Conservation (phyloP, 1,140 invertebrate species). For the Adelges cooleyi region DNA sequence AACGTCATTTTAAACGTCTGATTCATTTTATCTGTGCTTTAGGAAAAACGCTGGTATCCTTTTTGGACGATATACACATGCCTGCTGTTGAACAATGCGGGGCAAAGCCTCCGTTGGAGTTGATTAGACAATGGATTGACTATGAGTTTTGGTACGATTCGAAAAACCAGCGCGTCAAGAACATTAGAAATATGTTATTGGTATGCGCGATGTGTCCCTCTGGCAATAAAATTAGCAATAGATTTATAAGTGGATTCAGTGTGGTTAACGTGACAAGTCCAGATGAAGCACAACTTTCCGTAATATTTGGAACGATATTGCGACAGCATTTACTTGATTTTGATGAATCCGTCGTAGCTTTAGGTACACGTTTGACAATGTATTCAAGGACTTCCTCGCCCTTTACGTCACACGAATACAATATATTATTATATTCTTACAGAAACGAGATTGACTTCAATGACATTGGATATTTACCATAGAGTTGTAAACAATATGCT, state of each 20-base stretch:
- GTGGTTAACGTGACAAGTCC: background rate
- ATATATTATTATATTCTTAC: background rate
- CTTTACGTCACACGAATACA: no score
- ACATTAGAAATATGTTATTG: slow-evolving; percentile 2
- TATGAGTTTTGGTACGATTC: slow-evolving; percentile 88
- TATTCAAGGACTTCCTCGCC: no score
- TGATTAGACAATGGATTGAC: slow-evolving; percentile 85
- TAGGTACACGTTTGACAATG: background rate
- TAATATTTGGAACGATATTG: background rate
- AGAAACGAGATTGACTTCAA: slow-evolving; percentile 61
- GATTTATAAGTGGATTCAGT: background rate
- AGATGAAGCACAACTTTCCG: background rate
- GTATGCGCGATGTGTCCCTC: background rate
- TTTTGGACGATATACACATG: slow-evolving; percentile 73
- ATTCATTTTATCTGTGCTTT: background rate
- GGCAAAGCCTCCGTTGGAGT: slow-evolving; percentile 81
- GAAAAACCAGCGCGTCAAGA: slow-evolving; percentile 38
- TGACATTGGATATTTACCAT: slow-evolving; percentile 74
- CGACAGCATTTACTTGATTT: background rate
- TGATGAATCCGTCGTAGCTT: background rate
- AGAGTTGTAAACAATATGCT: slow-evolving; percentile 59
- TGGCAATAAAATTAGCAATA: background rate
- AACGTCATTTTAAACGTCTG: background rate
- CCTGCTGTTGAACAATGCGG: slow-evolving; percentile 72
- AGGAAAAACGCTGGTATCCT: slow-evolving; percentile 61